Evolutionary conservation across 2,888 invertebrate genomes (phyloP).

Genomic region (Cosmopolites sordidus): DNA sequence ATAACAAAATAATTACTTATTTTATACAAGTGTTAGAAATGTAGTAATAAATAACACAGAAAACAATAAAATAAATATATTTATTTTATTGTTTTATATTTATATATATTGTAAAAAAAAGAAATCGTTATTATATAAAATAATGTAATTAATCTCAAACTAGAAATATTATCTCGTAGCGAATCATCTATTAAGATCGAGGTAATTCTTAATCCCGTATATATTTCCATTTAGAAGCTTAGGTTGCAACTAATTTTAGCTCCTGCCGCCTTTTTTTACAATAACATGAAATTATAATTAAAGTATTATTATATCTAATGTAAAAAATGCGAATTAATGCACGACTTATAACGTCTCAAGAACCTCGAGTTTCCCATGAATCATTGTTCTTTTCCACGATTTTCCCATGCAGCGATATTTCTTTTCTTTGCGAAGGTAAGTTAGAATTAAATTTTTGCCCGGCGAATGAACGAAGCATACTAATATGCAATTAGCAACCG

Average conservation of each 20-base stretch:
- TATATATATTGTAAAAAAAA: too few relatives aligned
- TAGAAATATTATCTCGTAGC: too few relatives aligned
- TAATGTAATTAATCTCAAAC: too few relatives aligned
- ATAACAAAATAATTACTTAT: too few relatives aligned
- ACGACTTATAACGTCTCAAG: conserved; percentile 16
- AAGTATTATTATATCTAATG: conserved; percentile 19
- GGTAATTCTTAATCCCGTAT: background rate
- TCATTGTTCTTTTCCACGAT: conserved; percentile 24
- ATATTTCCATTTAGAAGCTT: conserved; percentile 11
- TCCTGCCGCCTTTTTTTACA: conserved; percentile 17
- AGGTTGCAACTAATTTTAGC: conserved; percentile 14
- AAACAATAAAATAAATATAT: too few relatives aligned
- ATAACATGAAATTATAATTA: conserved; percentile 23
- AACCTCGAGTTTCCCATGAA: conserved; percentile 25
- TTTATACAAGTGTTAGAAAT: too few relatives aligned
- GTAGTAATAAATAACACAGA: too few relatives aligned
- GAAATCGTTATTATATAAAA: too few relatives aligned
- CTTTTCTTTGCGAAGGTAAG: conserved; percentile 19
- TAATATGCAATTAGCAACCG: conserved; percentile 18
- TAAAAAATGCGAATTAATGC: conserved; percentile 21
- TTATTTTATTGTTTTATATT: too few relatives aligned
- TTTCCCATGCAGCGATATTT: conserved; percentile 22
- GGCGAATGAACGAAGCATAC: conserved; percentile 21
- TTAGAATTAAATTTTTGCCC: conserved; percentile 22
- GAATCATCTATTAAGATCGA: background rate